phyloP scores from a whole-genome alignment of 2,797 vertebrate genomes.

The Loriculus beryllinus region DNA sequence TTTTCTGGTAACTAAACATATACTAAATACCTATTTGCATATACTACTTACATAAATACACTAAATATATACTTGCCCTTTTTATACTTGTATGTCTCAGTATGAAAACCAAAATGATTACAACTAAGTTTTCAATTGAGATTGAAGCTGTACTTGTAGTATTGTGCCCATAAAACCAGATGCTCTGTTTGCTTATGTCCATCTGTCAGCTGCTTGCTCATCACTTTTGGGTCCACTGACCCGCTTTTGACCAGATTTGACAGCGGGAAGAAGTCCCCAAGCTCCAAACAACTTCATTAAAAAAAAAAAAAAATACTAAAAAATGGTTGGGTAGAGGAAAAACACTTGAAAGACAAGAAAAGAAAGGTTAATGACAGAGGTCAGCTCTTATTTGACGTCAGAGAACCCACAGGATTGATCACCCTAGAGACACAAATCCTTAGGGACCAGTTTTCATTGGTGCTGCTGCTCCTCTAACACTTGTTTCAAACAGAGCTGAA shows the following conservation, averaged over 20 bases:
- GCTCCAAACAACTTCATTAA: neutral
- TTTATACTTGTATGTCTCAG: neutral
- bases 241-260: slow-evolving; percentile 15
- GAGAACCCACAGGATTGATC: slow-evolving; percentile 19
- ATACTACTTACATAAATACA: neutral
- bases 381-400: slow-evolving; percentile 18
- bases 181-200: neutral
- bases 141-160: neutral
- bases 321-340: neutral
- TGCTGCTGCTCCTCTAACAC: neutral
- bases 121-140: neutral
- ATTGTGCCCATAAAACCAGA: neutral
- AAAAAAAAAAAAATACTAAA: neutral
- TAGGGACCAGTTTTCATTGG: neutral
- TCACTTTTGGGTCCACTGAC: neutral
- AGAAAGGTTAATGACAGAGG: slow-evolving; percentile 48
- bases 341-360: neutral
- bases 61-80: neutral
- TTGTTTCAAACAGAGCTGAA: neutral
- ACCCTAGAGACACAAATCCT: slow-evolving; percentile 10
- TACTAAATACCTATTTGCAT: neutral
- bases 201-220: neutral
- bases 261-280: slow-evolving; percentile 22
- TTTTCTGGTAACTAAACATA: neutral
- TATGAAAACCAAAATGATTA: neutral